Evolutionary conservation across 1,140 invertebrate species (phyloP), one percentile per base, ranked within the genome.

Genomic region (Drosophila asahinai): DNA sequence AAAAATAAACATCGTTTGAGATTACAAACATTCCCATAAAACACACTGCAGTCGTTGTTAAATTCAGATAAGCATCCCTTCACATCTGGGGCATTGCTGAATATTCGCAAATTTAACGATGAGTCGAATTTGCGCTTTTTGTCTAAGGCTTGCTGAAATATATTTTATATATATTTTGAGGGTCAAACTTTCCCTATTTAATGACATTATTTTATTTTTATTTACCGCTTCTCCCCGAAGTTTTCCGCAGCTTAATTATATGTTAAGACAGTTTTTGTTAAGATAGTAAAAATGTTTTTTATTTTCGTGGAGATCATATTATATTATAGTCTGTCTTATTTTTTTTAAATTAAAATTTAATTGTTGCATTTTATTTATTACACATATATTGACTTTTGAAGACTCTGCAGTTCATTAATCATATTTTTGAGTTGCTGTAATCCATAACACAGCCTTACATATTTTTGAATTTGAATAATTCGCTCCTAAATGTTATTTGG

Each of bases 1-100:
- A 75, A 64, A 75, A 75, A 55, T 75, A 75, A 75, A 75, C 72
- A 49, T 57, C 42, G 49, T 40, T 75, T 57, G 27, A 42, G 33
- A 9, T 12, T 17, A 11, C 25, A 74, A 61, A 61, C 67, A 74
- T 40, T 61, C 40, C 47, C 47, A 73, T 38, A 52, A 51, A 52
- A 67, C 48, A 73, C 33, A n/a, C 42, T 36, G 45, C 33, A 33
- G 5, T 49, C n/a, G 22, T 30, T 58, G 52, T 72, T 38, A 4
- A 47, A 68, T 19, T 47, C 0, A 30, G 40, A 38, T 43, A 36
- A 17, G 33, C 43, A 40, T 33, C 12, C 63, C 22, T 68, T 43
- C 25, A 27, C 51, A 64, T 58, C 27, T 55, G n/a, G 17, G 38
- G 49, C 42, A 55, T 38, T 38, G 63, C 22, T 8, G 5, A 55